Evolutionary conservation across 2,797 vertebrate genomes (phyloP), one percentile per base, ranked within the genome.

Genomic region (Sebastes nivosus): DNA sequence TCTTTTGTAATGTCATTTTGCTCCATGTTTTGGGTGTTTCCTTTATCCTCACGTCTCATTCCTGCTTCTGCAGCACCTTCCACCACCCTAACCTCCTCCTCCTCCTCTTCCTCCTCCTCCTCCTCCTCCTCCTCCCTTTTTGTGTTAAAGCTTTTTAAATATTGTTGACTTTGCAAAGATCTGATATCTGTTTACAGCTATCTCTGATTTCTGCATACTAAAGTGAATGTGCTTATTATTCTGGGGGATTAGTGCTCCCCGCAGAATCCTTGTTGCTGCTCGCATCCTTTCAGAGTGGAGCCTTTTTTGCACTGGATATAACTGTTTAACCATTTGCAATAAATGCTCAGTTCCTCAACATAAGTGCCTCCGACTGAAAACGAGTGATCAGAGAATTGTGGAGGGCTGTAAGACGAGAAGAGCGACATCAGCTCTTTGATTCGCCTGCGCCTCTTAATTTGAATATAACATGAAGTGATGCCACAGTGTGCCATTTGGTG

Each of bases 141-240:
- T 32, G 34, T 71, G 61, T 64, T 55, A 27, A 42, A 54, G 24
- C 52, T 20, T 80, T 67, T 57, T n/a, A 55, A 71, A 71, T 80
- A 70, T 36, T 42, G 38, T 74, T 57, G 58, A 72, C 54, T 77
- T 72, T 63, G 54, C 83, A 32, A 63, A 63, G 65, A 82, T 81
- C 27, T 38, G 54, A 72, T 42, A 73, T 79, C 42, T 72, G 25
- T 82, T 72, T 50, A 52, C 80, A 60, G 65, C 65, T 18, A 30
- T 80, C 57, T 70, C 34, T 63, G 29, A 77, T 59, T 76, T 77
- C 57, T 69, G 66, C 66, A 57, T 50, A 60, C 36, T 67, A 22
- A 63, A 76, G 42, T 74, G 79, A 75, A 82, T 87, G 75, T 81
- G 72, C 64, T 81, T 75, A 75, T 67, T 77, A 71, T 85, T 87